Conservation (phyloP, 2,888 invertebrate species). For the Cryptocheilus praepositus region DNA sequence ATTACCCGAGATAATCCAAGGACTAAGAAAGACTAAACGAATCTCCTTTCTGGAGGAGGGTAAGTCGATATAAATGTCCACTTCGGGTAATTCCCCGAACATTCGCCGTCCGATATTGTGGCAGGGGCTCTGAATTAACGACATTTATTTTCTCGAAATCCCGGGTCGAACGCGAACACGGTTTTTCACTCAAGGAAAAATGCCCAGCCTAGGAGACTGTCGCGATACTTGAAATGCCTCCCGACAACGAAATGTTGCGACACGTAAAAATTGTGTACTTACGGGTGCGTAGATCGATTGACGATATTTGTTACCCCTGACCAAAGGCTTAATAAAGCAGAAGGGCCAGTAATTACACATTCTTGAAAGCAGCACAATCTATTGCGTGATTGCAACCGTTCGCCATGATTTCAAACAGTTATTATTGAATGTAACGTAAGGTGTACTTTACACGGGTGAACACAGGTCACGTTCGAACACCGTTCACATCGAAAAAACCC, state of each 20-base stretch:
- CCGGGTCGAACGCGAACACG: constrained; percentile 19
- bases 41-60: no score
- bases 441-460: no score
- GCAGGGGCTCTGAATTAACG: background rate
- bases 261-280: background rate
- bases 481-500: no score
- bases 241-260: background rate
- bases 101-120: background rate
- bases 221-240: background rate
- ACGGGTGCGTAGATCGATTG: constrained; percentile 24
- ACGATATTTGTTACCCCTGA: constrained; percentile 22
- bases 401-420: no score
- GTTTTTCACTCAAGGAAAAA: constrained; percentile 38
- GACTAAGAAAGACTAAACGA: no score
- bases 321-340: no score
- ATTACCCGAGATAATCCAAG: no score
- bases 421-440: no score
- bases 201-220: constrained; percentile 20
- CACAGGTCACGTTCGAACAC: no score
- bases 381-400: background rate
- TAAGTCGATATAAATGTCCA: background rate
- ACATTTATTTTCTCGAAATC: constrained; percentile 23
- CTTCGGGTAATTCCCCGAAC: background rate
- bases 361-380: background rate
- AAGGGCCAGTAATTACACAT: background rate